Base-by-base conservation (phyloP, 2,797 vertebrate species). In the Numenius phaeopus region DNA sequence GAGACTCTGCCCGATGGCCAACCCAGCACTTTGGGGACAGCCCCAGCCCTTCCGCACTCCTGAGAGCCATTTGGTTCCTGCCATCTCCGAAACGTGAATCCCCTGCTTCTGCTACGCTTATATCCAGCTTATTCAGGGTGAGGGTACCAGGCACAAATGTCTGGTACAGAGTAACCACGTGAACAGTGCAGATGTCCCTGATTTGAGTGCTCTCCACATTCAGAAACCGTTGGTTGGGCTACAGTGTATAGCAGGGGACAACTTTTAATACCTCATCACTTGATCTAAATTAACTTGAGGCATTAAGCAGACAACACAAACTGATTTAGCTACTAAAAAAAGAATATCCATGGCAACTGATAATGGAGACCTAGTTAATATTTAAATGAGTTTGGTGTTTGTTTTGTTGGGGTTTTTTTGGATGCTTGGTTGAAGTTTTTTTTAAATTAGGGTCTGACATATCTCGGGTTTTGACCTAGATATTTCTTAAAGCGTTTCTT, bases 131-230 rank as follows among this genome's bases (percentile, higher is more conserved):
- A 4, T 11, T 62, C 26, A 9, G 27, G 10, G 12, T 14, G 6
- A 27, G 13, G 18, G 54, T 30, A 6, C 34, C 8, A 16, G 30
- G 3, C 11, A 18, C 6, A 2, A 32, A 3, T 20, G 3, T 10
- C 24, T 42, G 8, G 27, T 11, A 1, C 8, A 1, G 7, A 32
- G 58, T 9, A 59, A 21, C 15, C 39, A 4, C 1, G 0, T 10
- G 59, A 65, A 24, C 21, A 21, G 4, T 14, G 32, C 18, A 2
- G 5, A 20, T 26, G 2, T 17, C n/a, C 49, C 10, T 19, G 44
- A 24, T 5, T 3, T 11, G 2, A 15, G 81, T 57, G 24, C 59
- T 27, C 5, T 32, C 22, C 7, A 1, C 1, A 0, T 2, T 14
- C 47, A 62, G 34, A 32, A 89, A 7, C 32, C n/a, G 37, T 26